Base-by-base conservation (phyloP, 2,797 vertebrate species). In the Microchirus variegatus region DNA sequence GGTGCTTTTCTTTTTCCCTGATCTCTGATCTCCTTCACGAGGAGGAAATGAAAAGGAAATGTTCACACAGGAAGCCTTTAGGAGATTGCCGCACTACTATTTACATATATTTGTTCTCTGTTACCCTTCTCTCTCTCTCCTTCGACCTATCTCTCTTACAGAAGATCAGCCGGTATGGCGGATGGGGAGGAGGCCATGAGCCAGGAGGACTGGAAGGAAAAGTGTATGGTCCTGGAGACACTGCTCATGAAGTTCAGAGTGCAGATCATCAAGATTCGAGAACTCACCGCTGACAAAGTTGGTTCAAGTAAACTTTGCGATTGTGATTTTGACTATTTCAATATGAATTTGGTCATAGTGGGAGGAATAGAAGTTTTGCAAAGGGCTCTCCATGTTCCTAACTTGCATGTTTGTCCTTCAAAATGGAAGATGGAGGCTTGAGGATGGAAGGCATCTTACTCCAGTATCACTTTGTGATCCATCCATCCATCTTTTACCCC, bases 241-340 rank as follows among this genome's bases (percentile, higher is more conserved):
- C 95, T 99, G 81, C 94, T 99, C 54, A 94, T 99, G 87, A 98
- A 98, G 82, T 99, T 99, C 87, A 93, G 96, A 68, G 92, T 95
- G 73, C 97, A 99, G 85, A 96, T 98, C 80, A 94, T 96, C 85
- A 96, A 97, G 90, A 99, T 99, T 68, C 90, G 97, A 78, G 96
- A 97, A 55, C 89, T 99, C 58, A 93, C 98, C 17, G 96, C 96
- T 41, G 97, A 98, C 82, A 99, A 99, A 95, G 97, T 98, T 75
- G 41, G 88, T 64, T 40, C 17, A n/a, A 58, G 42, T 7, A n/a
- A 35, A 50, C 15, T 10, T 11, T 5, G 1, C 22, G 9, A 2
- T 18, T 1, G 41, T 31, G 31, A 31, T 31, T 31, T 3, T 31
- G 31, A 31, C 31, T 31, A 7, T 31, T 6, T 31, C 7, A 31